phyloP scores from a whole-genome alignment of 2,797 vertebrate species.

The Xenentodon cancila region DNA sequence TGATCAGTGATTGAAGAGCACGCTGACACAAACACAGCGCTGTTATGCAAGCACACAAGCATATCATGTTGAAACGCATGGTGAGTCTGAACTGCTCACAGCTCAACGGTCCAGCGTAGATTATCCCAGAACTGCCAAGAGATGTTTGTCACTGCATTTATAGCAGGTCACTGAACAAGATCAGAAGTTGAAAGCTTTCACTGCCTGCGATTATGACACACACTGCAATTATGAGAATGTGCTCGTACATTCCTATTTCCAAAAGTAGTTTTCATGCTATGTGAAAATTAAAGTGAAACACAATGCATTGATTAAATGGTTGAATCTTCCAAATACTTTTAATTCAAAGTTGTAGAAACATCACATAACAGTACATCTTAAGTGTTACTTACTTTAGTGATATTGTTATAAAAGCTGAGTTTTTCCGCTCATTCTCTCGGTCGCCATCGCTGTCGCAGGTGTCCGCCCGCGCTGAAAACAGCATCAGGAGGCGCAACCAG shows the following conservation, averaged over 20 bases:
- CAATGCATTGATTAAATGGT: no score
- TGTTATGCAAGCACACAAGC: conserved; percentile 10
- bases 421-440: neutral
- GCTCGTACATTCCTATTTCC: no score
- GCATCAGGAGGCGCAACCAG: conserved; percentile 87
- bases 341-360: no score
- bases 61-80: conserved; percentile 17
- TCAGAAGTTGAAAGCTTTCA: conserved; percentile 16
- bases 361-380: neutral
- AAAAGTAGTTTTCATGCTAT: neutral
- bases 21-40: conserved; percentile 11
- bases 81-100: conserved; percentile 42
- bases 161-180: conserved; percentile 26
- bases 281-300: neutral
- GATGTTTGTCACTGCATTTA: conserved; percentile 31
- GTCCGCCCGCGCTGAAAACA: conserved; percentile 90
- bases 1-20: conserved; percentile 14
- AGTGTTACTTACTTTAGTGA: neutral
- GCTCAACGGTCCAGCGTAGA: conserved; percentile 43
- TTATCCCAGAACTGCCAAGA: conserved; percentile 74
- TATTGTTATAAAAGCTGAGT: neutral
- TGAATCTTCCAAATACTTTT: no score
- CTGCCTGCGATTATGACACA: conserved; percentile 1
- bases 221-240: conserved; percentile 10
- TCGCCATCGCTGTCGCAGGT: conserved; percentile 78